Conservation (phyloP, 2,113 vertebrate species). For the Cervus canadensis region DNA sequence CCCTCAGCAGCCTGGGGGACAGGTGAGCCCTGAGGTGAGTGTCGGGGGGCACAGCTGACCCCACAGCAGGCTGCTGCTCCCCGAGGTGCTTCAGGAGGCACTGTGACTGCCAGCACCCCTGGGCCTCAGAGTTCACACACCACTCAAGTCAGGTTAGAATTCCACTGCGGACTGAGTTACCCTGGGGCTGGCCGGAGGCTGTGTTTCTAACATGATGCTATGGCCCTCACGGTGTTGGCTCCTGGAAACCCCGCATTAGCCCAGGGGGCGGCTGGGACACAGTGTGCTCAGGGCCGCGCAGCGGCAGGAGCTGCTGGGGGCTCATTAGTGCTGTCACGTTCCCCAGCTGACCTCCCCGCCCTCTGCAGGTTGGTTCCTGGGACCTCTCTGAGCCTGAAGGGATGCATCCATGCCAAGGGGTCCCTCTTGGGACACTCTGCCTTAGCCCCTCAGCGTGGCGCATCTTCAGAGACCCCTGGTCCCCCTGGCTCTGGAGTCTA, state of each 20-base stretch:
- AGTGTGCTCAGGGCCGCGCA: not conserved
- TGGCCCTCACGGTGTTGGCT: accelerated
- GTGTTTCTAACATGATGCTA: accelerated
- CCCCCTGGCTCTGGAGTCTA: too few species aligned
- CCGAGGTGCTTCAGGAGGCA: too few species aligned
- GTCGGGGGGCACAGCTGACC: not conserved
- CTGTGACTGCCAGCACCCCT: too few species aligned
- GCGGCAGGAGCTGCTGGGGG: accelerated
- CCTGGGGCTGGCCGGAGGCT: accelerated
- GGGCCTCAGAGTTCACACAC: not conserved
- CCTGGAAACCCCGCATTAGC: not conserved
- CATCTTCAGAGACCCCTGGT: not conserved
- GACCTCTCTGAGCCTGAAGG: not conserved
- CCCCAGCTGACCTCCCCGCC: not conserved
- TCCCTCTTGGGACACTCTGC: not conserved
- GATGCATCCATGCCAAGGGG: not conserved
- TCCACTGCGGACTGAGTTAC: accelerated
- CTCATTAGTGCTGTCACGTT: accelerated
- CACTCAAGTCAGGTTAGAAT: not conserved
- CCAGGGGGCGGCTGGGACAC: accelerated
- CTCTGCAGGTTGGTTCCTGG: not conserved
- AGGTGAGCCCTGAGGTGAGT: not conserved
- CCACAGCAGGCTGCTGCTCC: not conserved
- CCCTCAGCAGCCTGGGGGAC: not conserved
- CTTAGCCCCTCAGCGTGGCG: not conserved